Evolutionary conservation across 2,888 invertebrate genomes (phyloP).

Genomic region (Portevinia maculata): DNA sequence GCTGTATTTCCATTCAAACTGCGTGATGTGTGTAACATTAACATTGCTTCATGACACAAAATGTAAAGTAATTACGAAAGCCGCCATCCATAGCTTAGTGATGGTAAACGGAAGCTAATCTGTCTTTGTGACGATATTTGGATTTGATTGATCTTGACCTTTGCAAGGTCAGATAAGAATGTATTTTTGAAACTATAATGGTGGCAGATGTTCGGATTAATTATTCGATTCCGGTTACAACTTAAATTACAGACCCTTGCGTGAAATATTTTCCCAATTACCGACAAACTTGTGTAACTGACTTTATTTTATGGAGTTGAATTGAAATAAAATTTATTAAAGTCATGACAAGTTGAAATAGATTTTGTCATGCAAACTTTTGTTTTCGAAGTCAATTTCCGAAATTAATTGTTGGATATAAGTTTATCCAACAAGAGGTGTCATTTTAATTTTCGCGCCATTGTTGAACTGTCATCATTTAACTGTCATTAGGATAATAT

Average conservation of each 20-base stretch:
- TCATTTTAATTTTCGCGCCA: no score
- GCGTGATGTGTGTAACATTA: constrained; percentile 7
- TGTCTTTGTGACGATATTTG: not conserved
- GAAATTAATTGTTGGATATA: not conserved
- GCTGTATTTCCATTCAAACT: constrained; percentile 3
- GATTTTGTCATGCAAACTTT: not conserved
- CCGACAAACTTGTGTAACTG: constrained; percentile 4
- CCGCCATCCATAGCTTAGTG: not conserved
- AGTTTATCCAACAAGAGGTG: no score
- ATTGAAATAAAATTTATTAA: not conserved
- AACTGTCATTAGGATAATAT: no score
- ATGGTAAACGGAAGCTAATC: not conserved
- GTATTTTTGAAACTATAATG: not conserved
- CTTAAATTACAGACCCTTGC: not conserved
- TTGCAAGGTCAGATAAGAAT: constrained; percentile 25
- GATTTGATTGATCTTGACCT: constrained; percentile 1
- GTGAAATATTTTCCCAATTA: not conserved
- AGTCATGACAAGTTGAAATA: constrained; percentile 7
- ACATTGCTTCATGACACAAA: not conserved
- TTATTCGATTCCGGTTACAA: no score
- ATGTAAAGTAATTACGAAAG: constrained; percentile 2
- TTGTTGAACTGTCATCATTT: no score
- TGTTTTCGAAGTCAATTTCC: not conserved
- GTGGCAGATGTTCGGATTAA: not conserved
- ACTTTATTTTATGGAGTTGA: not conserved